Base-by-base conservation (phyloP, 2,888 invertebrate genomes). In the Amblyjoppa proteus region DNA sequence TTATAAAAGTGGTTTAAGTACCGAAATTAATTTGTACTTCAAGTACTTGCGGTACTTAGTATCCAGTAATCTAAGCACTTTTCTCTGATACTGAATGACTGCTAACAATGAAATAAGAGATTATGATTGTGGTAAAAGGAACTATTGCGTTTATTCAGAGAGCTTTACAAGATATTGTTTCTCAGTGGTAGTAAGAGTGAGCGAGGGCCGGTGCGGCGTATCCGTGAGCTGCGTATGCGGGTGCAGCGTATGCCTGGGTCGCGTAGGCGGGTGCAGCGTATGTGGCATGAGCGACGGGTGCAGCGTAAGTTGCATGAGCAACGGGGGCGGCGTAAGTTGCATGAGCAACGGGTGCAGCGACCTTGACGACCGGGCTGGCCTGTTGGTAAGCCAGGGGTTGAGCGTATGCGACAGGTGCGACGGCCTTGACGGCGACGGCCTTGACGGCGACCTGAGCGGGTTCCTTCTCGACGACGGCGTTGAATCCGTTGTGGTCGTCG, bases 381-480 rank as follows among this genome's bases (percentile, higher is more conserved):
- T 53, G 53, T 53, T 53, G 53, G 41, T 74, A 68, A 11, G 75
- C 34, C 0, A 34, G 5, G 34, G 34, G 34, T 5, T 34, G 75
- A 34, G 80, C 80, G 49, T 81, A 75, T 25, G 61, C 70, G n/a
- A 81, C 61, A n/a, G 81, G 81, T 20, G 75, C 69, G 20, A 69
- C 77, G 41, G 71, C 34, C 64, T 79, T 79, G 28, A 71, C 41
- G 7, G 61, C 31, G 73, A 83, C 70, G 16, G 75, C 75, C 16
- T 84, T 79, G 64, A 83, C 76, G 64, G 83, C 81, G 31, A 84
- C 82, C 38, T 70, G 71, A 13, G 88, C 88, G 5, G 86, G 85
- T 74, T 88, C 78, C 61, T 87, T 88, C 61, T 86, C 83, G 51
- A 88, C 88, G 61, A 87, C 87, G 9, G 88, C 88, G 83, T 88